Conservation (phyloP, 2,797 vertebrate species). For the Urosaurus nigricauda region DNA sequence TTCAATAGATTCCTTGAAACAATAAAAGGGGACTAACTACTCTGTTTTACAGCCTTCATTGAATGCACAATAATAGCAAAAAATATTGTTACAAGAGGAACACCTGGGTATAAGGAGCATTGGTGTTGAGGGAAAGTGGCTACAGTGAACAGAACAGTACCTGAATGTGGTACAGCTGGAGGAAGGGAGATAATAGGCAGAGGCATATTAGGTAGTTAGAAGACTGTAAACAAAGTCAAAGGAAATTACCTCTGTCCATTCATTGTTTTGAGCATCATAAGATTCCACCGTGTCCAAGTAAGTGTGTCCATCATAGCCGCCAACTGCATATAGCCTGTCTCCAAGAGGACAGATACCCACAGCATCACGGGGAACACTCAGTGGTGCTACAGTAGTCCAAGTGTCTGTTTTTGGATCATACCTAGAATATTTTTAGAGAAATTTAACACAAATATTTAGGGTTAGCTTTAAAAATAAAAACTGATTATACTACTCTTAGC, state of each 20-base stretch:
- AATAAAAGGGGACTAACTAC: too few relatives aligned
- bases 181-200: neutral
- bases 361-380: constrained; percentile 92
- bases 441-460: neutral
- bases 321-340: constrained; percentile 93
- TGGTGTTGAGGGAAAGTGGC: neutral
- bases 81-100: neutral
- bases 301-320: constrained; percentile 93
- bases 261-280: constrained; percentile 94
- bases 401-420: constrained; percentile 96
- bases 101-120: neutral
- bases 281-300: constrained; percentile 95
- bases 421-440: constrained; percentile 73
- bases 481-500: neutral
- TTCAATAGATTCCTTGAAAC: too few relatives aligned
- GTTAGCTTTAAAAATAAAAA: neutral
- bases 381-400: constrained; percentile 93
- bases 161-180: neutral
- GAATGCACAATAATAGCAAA: too few relatives aligned
- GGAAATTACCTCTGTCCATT: constrained; percentile 92
- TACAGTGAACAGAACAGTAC: neutral
- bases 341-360: constrained; percentile 93
- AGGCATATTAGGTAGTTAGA: neutral
- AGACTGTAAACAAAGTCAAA: rapidly evolving
- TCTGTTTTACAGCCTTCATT: too few relatives aligned